Conservation (phyloP, 2,888 invertebrate species). For the Chloroclystis v-ata region DNA sequence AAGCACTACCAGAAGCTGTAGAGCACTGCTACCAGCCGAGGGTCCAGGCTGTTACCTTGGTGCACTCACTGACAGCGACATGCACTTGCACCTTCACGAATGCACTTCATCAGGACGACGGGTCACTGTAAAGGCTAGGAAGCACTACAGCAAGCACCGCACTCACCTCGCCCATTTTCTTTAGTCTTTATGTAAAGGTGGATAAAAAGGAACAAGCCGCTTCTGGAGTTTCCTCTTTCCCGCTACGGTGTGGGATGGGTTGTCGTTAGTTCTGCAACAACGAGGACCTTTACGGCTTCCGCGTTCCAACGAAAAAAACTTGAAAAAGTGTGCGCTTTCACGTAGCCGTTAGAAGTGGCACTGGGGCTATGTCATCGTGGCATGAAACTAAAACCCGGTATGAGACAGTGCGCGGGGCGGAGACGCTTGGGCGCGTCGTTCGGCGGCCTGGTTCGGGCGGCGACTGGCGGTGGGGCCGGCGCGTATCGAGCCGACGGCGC, state of each 20-base stretch:
- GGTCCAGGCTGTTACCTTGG: conserved; percentile 41
- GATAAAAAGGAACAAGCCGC: conserved; percentile 72
- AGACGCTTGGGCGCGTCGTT: conserved; percentile 69
- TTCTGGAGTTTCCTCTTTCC: conserved; percentile 70
- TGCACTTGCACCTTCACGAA: conserved; percentile 68
- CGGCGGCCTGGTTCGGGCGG: conserved; percentile 74
- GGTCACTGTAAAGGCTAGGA: conserved; percentile 60
- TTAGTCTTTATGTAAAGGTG: conserved; percentile 74
- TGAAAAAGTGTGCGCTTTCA: conserved; percentile 72
- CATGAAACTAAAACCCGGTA: conserved; percentile 75
- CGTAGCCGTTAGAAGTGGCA: conserved; percentile 71
- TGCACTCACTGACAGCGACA: conserved; percentile 60
- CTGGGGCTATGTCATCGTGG: conserved; percentile 76
- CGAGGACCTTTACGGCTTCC: conserved; percentile 72
- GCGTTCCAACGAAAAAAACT: conserved; percentile 71
- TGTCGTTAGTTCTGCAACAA: conserved; percentile 77
- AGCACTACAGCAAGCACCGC: conserved; percentile 73
- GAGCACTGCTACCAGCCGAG: conserved; percentile 30
- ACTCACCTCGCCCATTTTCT: conserved; percentile 79
- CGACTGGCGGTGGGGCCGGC: conserved; percentile 79
- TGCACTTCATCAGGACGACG: conserved; percentile 53
- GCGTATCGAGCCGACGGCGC: conserved; percentile 82
- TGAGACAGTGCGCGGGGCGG: conserved; percentile 67
- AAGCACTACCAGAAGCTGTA: conserved; percentile 51
- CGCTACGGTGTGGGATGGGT: conserved; percentile 70